phyloP scores from a whole-genome alignment of 1,140 invertebrate species.

The Riptortus pedestris region DNA sequence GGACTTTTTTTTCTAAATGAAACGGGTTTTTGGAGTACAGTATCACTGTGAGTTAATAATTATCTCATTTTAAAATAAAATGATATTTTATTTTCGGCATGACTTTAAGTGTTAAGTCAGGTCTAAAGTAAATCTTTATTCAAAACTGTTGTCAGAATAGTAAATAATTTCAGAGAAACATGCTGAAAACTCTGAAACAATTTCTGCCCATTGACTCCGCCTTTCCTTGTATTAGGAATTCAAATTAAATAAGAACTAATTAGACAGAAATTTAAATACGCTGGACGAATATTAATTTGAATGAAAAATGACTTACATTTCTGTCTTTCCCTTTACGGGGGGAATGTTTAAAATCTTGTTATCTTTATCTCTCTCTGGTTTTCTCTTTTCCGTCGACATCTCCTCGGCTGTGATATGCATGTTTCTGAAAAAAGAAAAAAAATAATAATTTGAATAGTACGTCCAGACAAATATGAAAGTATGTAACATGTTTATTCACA shows the following conservation, averaged over 20 bases:
- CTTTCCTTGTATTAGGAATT: neutral
- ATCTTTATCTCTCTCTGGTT: neutral
- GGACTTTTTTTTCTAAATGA: no score
- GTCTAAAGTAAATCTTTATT: no score
- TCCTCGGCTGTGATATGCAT: neutral
- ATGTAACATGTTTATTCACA: no score
- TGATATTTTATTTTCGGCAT: no score
- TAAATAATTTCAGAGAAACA: neutral
- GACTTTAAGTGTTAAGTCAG: no score
- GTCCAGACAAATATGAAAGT: no score
- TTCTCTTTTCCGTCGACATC: neutral
- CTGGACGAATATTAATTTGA: neutral
- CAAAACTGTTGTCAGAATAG: no score
- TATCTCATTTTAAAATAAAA: no score
- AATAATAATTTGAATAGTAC: neutral
- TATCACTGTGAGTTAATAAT: no score
- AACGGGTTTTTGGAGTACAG: no score
- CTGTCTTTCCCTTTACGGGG: neutral
- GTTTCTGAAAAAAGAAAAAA: conserved; percentile 1
- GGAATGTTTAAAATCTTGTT: neutral
- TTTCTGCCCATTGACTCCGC: neutral
- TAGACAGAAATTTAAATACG: neutral
- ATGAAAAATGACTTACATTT: conserved; percentile 2
- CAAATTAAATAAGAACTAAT: neutral
- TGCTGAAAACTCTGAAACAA: neutral